A percentile compares a stretch with the other conserved stretches of the same genome.
Conservation (phyloP, 1,140 invertebrate genomes). For the Diachasma alloeum region DNA sequence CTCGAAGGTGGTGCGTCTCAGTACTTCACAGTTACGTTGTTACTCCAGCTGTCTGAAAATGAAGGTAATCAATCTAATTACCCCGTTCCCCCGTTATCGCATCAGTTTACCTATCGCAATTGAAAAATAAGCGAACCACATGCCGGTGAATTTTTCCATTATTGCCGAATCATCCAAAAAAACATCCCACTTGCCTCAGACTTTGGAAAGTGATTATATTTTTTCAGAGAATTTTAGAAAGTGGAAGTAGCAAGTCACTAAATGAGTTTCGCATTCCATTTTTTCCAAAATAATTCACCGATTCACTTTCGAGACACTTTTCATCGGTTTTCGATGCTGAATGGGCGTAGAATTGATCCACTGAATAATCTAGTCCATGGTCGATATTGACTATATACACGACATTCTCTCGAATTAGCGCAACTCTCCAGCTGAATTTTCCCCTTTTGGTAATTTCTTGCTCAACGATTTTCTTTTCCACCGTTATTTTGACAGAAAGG, state of each 20-base stretch:
- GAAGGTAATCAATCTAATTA: slow-evolving; percentile 51
- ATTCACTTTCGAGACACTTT: background rate
- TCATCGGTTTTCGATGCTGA: background rate
- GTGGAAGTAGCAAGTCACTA: background rate
- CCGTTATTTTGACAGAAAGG: slow-evolving; percentile 43
- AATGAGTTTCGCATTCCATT: background rate
- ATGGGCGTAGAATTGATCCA: background rate
- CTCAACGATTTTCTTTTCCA: slow-evolving; percentile 15
- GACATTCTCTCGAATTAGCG: slow-evolving; percentile 11
- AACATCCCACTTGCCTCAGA: background rate
- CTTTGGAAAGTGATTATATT: background rate
- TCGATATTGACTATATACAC: background rate
- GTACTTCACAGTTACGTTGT: slow-evolving; percentile 51
- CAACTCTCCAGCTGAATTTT: background rate
- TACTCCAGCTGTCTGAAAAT: slow-evolving; percentile 49
- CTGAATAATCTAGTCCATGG: background rate
- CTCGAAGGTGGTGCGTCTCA: slow-evolving; percentile 40
- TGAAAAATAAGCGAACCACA: too few relatives aligned
- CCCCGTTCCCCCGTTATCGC: too few relatives aligned
- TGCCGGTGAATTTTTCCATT: background rate
- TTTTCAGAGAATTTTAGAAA: background rate
- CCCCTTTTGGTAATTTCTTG: background rate
- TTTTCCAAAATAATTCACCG: background rate
- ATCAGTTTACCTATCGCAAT: too few relatives aligned
- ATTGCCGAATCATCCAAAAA: too few relatives aligned